Percentiles rank a stretch among this genome's conserved stretches.
These are phyloP conservation scores for Macrosoma leucophasiata DNA, from an alignment of 2,888 invertebrate species.

Conservation along the genomic window DNA sequence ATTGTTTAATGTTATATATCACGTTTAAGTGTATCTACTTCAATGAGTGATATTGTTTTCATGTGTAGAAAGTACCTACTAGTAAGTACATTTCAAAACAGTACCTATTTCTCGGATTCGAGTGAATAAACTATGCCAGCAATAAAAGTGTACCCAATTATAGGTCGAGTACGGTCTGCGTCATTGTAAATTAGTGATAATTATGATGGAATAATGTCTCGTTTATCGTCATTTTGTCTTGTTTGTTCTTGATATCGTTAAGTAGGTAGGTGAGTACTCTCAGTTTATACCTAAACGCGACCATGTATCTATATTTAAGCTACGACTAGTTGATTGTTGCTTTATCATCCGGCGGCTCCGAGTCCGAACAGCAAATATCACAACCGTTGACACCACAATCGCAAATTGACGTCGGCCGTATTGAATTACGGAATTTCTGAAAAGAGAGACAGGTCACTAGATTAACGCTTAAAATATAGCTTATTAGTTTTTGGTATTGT, in stretches of 20 bases:
- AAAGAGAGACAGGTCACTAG: too few species aligned
- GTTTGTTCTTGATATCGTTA: conserved; percentile 49
- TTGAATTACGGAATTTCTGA: conserved; percentile 85
- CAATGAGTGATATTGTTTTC: too few species aligned
- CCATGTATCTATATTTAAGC: conserved; percentile 21
- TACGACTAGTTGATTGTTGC: conserved; percentile 55
- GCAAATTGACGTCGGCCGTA: conserved; percentile 82
- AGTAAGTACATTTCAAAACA: too few species aligned
- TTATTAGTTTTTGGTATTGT: not conserved
- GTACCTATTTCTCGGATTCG: conserved; percentile 30
- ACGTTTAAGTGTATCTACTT: too few species aligned
- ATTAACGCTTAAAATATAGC: conserved; percentile 1
- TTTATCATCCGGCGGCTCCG: conserved; percentile 62
- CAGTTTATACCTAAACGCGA: conserved; percentile 20
- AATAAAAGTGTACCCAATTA: conserved; percentile 31
- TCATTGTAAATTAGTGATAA: conserved; percentile 52
- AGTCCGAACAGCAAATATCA: conserved; percentile 73
- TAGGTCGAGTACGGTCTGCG: conserved; percentile 49
- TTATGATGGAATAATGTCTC: conserved; percentile 44
- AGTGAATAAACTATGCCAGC: conserved; percentile 37
- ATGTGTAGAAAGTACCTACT: too few species aligned
- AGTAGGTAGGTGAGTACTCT: conserved; percentile 31
- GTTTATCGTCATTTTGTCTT: conserved; percentile 45
- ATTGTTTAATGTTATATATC: too few species aligned
- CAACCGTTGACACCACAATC: conserved; percentile 88